Evolutionary conservation across 2,113 vertebrate genomes (phyloP), one percentile per base, ranked within the genome.

Genomic region (Balaenoptera acutorostrata): DNA sequence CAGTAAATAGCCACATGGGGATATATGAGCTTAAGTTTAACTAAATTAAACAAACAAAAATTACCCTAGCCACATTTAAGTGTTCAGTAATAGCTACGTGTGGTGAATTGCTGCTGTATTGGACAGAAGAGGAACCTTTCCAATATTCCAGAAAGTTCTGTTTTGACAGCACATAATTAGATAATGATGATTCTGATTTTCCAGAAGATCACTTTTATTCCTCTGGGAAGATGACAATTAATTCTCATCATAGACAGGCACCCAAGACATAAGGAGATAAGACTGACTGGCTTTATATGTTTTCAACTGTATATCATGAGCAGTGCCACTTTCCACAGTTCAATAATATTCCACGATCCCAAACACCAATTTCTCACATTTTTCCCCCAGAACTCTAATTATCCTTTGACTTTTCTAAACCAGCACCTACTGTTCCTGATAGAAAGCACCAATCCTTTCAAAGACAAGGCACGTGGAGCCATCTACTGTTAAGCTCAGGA

Each of bases 161-260:
- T 90, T 90, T 31, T 86, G 52, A n/a, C 15, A 91, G 68, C 15
- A 18, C 25, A 52, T 75, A 83, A 80, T 87, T 94, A 94, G 31
- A 23, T 61, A 57, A 17, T 90, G 71, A 75, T 84, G 61, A 93
- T 84, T 95, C 90, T 88, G 84, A 64, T 87, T 69, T 66, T 71
- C 85, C 57, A 75, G 84, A 88, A 93, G 83, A 66, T 95, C 74
- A 71, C n/a, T 96, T 82, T 92, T 93, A 46, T 80, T 94, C 57
- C 78, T 59, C 12, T 93, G 84, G 49, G 78, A 93, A 82, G 82
- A 66, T 61, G 84, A 93, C 91, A 78, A 81, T 88, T 90, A 41
- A 93, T 95, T 95, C 78, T 92, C 82, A 68, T 82, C 36, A 64
- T 44, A 89, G 64, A 84, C 31, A 33, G 77, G 23, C 44, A 44